These are phyloP conservation scores for Labeo rohita DNA, from an alignment of 2,113 vertebrate species.

Conservation along the genomic window DNA sequence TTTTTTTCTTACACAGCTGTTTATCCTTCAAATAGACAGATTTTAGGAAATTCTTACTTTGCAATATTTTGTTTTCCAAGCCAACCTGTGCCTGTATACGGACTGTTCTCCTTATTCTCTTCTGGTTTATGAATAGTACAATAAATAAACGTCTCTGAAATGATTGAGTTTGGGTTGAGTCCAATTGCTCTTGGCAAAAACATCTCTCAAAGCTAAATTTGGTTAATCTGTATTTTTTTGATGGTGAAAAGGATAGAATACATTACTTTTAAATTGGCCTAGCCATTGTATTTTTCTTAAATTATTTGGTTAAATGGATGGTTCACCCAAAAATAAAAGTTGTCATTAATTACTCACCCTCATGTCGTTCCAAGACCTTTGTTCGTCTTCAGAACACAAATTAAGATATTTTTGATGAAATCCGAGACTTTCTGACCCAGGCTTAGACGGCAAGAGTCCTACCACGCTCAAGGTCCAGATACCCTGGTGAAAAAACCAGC, in stretches of 20 bases:
- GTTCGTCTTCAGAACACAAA: no score
- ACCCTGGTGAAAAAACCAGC: no score
- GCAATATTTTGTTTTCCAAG: slow-evolving; percentile 81
- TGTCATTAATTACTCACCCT: no score
- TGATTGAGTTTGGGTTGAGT: slow-evolving; percentile 20
- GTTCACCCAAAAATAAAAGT: no score
- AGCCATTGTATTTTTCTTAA: no score
- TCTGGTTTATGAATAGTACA: slow-evolving; percentile 88
- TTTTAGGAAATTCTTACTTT: slow-evolving; percentile 73
- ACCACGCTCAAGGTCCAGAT: no score
- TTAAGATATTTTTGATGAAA: no score
- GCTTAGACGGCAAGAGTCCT: no score
- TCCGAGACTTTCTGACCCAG: no score
- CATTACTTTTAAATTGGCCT: background rate
- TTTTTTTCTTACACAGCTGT: slow-evolving; percentile 57
- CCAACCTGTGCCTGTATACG: slow-evolving; percentile 86
- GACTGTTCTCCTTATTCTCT: slow-evolving; percentile 88
- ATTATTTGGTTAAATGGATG: no score
- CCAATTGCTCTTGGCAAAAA: slow-evolving; percentile 2
- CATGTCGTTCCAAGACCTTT: no score
- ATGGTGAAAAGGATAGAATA: background rate
- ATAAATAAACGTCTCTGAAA: slow-evolving; percentile 70
- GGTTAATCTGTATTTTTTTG: background rate
- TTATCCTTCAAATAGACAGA: slow-evolving; percentile 29
- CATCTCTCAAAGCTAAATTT: background rate